phyloP scores from a whole-genome alignment of 1,140 invertebrate species.

The Heterodera carotae region DNA sequence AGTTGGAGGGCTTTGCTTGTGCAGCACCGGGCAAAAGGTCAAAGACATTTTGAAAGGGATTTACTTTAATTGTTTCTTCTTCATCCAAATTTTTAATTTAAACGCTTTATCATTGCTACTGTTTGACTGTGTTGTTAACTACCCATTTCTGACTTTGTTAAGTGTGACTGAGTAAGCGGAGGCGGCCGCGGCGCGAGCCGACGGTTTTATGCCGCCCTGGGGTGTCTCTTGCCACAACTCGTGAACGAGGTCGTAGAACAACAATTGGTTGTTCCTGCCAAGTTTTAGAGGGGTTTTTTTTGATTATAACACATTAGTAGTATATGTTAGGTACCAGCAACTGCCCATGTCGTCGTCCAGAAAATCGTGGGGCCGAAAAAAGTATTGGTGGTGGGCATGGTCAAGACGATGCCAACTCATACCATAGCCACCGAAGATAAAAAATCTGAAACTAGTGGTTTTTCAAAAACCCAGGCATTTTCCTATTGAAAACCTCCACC shows the following conservation, averaged over 20 bases:
- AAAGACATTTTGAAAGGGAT: too few relatives aligned
- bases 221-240: conserved; percentile 18
- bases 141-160: conserved; percentile 10
- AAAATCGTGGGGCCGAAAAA: conserved; percentile 27
- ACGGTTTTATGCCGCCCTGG: conserved; percentile 14
- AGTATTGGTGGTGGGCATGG: conserved; percentile 24
- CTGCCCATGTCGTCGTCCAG: conserved; percentile 31
- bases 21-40: too few relatives aligned
- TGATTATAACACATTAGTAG: too few relatives aligned
- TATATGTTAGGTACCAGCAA: conserved; percentile 10
- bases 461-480: too few relatives aligned
- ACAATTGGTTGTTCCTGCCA: conserved; percentile 25
- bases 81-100: too few relatives aligned
- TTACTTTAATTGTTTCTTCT: too few relatives aligned
- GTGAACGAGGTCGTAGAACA: conserved; percentile 15
- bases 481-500: too few relatives aligned
- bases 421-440: conserved; percentile 29
- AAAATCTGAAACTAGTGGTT: too few relatives aligned
- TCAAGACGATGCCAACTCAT: conserved; percentile 33
- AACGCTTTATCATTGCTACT: too few relatives aligned
- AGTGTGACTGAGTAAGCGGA: background rate
- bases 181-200: conserved; percentile 23
- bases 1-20: too few relatives aligned
- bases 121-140: too few relatives aligned
- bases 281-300: too few relatives aligned